phyloP scores from a whole-genome alignment of 2,113 vertebrate species.

The Hemiscyllium ocellatum region DNA sequence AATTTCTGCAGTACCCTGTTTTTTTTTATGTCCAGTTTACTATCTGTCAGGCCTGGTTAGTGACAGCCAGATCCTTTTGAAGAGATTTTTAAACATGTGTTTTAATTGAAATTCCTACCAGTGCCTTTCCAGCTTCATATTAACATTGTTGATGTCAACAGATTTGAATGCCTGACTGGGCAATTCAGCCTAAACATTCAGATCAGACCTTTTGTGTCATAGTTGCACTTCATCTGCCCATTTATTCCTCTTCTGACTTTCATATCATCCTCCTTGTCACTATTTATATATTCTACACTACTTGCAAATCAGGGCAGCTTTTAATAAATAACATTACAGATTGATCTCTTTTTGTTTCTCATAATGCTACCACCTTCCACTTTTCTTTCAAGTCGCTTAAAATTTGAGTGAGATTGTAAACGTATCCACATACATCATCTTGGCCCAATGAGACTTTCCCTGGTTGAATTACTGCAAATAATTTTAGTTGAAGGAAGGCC shows the following conservation, averaged over 20 bases:
- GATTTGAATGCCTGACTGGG: neutral
- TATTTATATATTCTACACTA: neutral
- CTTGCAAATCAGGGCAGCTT: neutral
- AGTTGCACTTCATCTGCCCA: neutral
- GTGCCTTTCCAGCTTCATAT: neutral
- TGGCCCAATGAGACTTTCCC: neutral
- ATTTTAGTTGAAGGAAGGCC: neutral
- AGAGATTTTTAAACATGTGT: neutral
- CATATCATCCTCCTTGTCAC: neutral
- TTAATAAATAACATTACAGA: neutral
- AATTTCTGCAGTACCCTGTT: no score
- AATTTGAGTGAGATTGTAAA: neutral
- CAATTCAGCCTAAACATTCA: neutral
- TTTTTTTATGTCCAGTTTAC: no score
- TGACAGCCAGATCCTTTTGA: no score
- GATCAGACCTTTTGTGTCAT: neutral
- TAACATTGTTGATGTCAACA: neutral
- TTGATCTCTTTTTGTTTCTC: neutral
- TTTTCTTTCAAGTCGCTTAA: neutral
- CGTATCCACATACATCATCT: neutral
- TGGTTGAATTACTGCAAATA: neutral
- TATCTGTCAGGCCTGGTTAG: no score
- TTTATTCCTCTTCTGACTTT: neutral
- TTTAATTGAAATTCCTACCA: neutral
- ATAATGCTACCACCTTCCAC: neutral